These are phyloP conservation scores for Drepana arcuata DNA, from an alignment of 1,140 invertebrate species.

Conservation along the genomic window DNA sequence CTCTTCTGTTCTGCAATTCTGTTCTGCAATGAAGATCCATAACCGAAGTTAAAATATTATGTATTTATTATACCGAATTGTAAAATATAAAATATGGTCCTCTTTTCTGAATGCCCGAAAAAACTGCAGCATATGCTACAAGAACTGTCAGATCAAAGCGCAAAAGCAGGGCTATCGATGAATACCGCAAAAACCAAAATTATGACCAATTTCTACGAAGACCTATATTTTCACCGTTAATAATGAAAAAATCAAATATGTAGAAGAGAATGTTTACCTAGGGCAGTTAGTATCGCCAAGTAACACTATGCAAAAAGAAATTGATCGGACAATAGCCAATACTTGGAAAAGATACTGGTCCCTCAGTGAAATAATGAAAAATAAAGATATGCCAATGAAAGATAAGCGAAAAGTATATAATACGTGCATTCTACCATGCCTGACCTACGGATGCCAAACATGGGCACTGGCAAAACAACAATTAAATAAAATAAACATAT, in stretches of 20 bases:
- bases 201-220: slow-evolving; percentile 5
- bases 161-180: slow-evolving; percentile 7
- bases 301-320: slow-evolving; percentile 18
- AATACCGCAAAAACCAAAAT: slow-evolving; percentile 11
- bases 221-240: slow-evolving; percentile 1
- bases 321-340: slow-evolving; percentile 18
- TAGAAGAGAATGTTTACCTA: slow-evolving; percentile 8
- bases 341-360: slow-evolving; percentile 24
- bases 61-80: no score
- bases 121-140: not conserved
- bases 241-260: slow-evolving; percentile 16
- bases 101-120: not conserved
- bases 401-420: slow-evolving; percentile 17
- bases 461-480: not conserved
- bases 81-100: no score
- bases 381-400: slow-evolving; percentile 14
- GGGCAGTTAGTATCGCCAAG: slow-evolving; percentile 5
- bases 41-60: no score
- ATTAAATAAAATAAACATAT: not conserved
- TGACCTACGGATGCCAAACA: not conserved
- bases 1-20: no score
- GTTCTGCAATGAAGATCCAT: no score
- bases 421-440: slow-evolving; percentile 10
- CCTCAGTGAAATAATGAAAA: slow-evolving; percentile 20
- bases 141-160: slow-evolving; percentile 4